phyloP scores from a whole-genome alignment of 2,888 invertebrate genomes.

The Pterobdella sp. region DNA sequence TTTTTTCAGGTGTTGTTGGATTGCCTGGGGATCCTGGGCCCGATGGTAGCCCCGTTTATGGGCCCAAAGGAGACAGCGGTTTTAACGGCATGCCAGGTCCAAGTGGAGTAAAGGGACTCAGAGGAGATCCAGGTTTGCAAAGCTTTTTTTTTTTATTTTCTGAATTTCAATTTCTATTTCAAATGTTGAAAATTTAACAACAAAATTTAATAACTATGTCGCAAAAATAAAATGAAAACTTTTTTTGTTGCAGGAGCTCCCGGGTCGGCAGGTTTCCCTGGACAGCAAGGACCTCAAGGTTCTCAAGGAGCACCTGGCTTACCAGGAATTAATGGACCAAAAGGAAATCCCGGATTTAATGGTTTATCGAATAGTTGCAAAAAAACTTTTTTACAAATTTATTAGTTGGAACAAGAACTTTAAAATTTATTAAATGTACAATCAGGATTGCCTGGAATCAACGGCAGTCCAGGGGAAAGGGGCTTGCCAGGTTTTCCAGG shows the following conservation, averaged over 20 bases:
- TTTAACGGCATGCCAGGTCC: slow-evolving; percentile 6
- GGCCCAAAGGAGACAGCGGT: slow-evolving; percentile 7
- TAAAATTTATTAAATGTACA: too few relatives aligned
- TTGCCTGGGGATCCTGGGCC: background rate
- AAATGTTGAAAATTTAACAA: background rate
- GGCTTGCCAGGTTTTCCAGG: background rate
- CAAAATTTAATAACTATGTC: background rate
- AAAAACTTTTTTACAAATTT: too few relatives aligned
- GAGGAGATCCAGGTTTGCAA: slow-evolving; percentile 22
- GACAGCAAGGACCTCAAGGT: background rate
- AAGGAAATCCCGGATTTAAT: slow-evolving; percentile 5
- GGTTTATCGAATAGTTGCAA: background rate
- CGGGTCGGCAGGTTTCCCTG: background rate
- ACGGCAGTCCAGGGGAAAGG: background rate
- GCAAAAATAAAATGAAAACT: background rate
- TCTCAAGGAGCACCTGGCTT: background rate
- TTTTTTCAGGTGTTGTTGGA: background rate
- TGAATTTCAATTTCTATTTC: background rate
- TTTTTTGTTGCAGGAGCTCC: background rate
- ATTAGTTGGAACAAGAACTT: too few relatives aligned
- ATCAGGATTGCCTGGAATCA: background rate
- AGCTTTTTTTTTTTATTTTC: slow-evolving; percentile 2
- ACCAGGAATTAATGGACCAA: background rate
- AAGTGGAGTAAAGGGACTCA: slow-evolving; percentile 22
- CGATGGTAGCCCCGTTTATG: background rate